Evolutionary conservation across 2,888 invertebrate species (phyloP).

Genomic region (Macrostomum cliftonense): DNA sequence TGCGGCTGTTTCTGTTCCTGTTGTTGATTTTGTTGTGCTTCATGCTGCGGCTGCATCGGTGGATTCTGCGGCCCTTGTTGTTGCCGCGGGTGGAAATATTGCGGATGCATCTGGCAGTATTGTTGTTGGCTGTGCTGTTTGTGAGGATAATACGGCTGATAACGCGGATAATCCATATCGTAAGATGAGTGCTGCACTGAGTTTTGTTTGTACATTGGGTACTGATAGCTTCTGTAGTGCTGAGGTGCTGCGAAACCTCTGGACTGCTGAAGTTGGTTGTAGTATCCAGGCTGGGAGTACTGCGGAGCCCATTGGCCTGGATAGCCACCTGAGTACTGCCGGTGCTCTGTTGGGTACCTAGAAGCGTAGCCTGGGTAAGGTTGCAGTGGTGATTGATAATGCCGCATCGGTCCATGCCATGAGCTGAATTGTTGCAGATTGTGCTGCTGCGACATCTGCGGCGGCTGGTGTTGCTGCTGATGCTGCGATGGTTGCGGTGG

Average conservation of each 20-base stretch:
- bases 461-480: constrained; percentile 43
- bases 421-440: constrained; percentile 7
- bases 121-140: not conserved
- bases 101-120: not conserved
- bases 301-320: constrained; percentile 9
- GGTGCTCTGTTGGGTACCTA: not conserved
- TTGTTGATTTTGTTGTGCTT: too few species aligned
- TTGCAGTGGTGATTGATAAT: constrained; percentile 45
- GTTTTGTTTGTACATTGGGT: too few species aligned
- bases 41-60: not conserved
- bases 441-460: constrained; percentile 21
- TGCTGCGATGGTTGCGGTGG: constrained; percentile 12
- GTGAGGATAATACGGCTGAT: not conserved
- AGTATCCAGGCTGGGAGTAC: not conserved
- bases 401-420: constrained; percentile 14
- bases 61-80: not conserved
- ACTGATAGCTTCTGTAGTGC: too few species aligned
- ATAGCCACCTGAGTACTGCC: not conserved
- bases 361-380: constrained; percentile 39
- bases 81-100: not conserved
- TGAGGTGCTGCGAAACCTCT: not conserved
- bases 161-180: constrained; percentile 1
- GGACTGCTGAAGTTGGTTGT: not conserved
- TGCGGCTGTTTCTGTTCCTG: not conserved
- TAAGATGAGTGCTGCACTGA: not conserved